Evolutionary conservation across 2,888 invertebrate genomes (phyloP), one percentile per base, ranked within the genome.

Genomic region (Tinea semifulvella): DNA sequence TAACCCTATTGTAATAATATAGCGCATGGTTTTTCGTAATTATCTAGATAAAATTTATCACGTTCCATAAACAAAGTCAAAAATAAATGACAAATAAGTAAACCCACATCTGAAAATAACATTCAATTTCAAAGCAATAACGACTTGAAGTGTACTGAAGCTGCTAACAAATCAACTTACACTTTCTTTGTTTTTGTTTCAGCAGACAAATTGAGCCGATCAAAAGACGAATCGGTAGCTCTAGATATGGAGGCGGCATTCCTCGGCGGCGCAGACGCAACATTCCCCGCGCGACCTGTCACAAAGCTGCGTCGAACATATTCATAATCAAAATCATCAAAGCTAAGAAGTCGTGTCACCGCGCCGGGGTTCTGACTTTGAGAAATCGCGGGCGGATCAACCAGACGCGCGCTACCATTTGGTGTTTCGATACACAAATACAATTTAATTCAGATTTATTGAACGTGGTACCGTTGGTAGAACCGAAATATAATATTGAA

Each of bases 291-390:
- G 20, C 39, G 18, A 39, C 56, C 64, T 67, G 69, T 68, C 70
- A 64, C 52, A 50, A 50, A 52, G 49, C 48, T 52, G 56, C 53
- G 54, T 53, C 56, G 55, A 61, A 61, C 60, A 69, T 75, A 75
- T 76, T 73, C 75, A 73, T 74, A 74, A 72, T 65, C 59, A 69
- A 57, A 52, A 65, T 68, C 71, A 74, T 73, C 76, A 75, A 75
- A 75, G 43, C 17, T 52, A 53, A 49, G 53, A 52, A 56, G 50
- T 54, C 49, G 52, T 50, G 19, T 50, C 45, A 47, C 49, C 45
- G 20, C 48, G n/a, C n/a, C 1, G 42, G 36, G 57, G 56, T 35
- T 47, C 61, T 60, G 63, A 61, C 67, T 65, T 62, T 77, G 76
- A 79, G 65, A 77, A 77, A 77, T 79, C 77, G 68, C 75, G 50